Evolutionary conservation across 2,888 invertebrate species (phyloP).

Genomic region (Craniophora ligustri): DNA sequence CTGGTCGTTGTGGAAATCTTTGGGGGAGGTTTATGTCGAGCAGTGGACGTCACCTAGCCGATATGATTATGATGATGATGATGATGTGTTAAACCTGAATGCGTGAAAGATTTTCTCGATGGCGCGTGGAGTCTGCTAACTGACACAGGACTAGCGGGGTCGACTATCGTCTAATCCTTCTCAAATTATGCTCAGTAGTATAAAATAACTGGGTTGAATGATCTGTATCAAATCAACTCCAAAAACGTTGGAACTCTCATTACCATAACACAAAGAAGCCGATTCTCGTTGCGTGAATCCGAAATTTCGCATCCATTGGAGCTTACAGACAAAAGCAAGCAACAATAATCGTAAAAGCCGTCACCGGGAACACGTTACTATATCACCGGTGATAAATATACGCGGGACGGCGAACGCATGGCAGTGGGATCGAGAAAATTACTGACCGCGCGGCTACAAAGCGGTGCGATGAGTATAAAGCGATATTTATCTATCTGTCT

Average conservation of each 20-base stretch:
- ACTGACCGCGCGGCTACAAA: slow-evolving; percentile 73
- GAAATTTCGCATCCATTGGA: slow-evolving; percentile 22
- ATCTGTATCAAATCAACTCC: not conserved
- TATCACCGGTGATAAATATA: slow-evolving; percentile 57
- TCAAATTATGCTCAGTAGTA: too few relatives aligned
- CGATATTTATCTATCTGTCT: slow-evolving; percentile 80
- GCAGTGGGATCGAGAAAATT: slow-evolving; percentile 65
- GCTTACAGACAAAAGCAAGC: slow-evolving; percentile 46
- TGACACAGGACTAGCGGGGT: too few relatives aligned
- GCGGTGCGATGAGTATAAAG: slow-evolving; percentile 71
- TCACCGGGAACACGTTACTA: slow-evolving; percentile 50
- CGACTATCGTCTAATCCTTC: too few relatives aligned
- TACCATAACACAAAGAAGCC: slow-evolving; percentile 4
- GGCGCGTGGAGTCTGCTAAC: too few relatives aligned
- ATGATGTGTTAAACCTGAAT: too few relatives aligned
- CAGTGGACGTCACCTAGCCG: too few relatives aligned
- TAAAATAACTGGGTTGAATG: too few relatives aligned
- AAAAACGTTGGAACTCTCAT: not conserved
- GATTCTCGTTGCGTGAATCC: slow-evolving; percentile 10
- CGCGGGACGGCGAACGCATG: slow-evolving; percentile 49
- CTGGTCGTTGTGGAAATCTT: too few relatives aligned
- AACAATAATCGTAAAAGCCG: slow-evolving; percentile 55
- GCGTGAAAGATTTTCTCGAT: too few relatives aligned
- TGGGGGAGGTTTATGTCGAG: too few relatives aligned
- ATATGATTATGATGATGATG: too few relatives aligned